Percentiles rank a stretch among this genome's conserved stretches.
Evolutionary conservation across 2,797 vertebrate genomes (phyloP).

Genomic region (Smutsia temminckii): DNA sequence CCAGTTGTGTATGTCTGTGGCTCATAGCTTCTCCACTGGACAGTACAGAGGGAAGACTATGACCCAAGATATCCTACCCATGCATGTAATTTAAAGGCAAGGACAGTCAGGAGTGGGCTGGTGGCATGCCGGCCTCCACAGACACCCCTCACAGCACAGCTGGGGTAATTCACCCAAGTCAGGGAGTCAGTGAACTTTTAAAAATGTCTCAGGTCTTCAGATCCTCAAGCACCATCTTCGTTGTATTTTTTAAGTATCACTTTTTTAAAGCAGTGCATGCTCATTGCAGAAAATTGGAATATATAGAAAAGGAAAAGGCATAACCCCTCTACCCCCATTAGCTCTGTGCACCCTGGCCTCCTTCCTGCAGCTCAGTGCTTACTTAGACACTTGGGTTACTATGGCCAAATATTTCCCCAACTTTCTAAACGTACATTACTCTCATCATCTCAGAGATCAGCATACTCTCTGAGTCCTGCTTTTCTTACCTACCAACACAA

Average conservation of each 20-base stretch:
- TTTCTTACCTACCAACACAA: neutral
- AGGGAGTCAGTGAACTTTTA: neutral
- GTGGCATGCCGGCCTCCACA: no score
- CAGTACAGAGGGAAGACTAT: neutral
- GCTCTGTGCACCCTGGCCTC: neutral
- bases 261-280: neutral
- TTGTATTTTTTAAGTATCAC: neutral
- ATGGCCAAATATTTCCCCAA: neutral
- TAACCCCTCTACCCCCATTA: no score
- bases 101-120: no score
- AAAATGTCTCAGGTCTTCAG: neutral
- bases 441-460: no score
- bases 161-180: neutral
- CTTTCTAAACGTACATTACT: neutral
- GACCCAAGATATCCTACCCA: neutral
- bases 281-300: neutral
- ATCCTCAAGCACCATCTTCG: neutral
- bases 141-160: neutral
- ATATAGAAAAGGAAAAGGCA: no score
- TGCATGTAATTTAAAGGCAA: neutral
- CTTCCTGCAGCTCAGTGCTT: rapidly evolving
- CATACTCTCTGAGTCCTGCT: neutral
- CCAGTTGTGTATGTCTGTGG: neutral
- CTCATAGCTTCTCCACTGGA: neutral
- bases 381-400: rapidly evolving